These are phyloP conservation scores for Tadarida brasiliensis DNA, from an alignment of 2,797 vertebrate genomes.

Conservation along the genomic window DNA sequence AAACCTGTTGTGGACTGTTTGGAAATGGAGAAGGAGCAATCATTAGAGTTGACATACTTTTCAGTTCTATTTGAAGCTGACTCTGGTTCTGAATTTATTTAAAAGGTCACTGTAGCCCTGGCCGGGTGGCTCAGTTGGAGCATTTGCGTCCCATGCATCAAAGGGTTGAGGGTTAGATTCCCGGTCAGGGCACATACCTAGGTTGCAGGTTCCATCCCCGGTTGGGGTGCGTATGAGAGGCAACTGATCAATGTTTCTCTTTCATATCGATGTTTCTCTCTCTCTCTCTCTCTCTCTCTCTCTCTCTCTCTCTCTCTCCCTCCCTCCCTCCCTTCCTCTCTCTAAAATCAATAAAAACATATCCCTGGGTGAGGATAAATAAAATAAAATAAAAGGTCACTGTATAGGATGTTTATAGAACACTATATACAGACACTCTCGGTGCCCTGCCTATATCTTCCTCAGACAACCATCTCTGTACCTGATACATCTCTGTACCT, in stretches of 20 bases:
- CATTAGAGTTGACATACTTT: background rate
- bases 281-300: background rate
- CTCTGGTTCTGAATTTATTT: constrained; percentile 65
- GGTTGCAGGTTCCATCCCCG: background rate
- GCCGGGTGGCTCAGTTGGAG: background rate
- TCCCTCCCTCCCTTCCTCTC: background rate
- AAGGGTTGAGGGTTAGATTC: background rate
- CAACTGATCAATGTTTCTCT: background rate
- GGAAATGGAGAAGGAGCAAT: background rate
- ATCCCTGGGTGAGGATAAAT: background rate
- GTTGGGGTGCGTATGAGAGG: background rate
- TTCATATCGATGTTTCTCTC: background rate
- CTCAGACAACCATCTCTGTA: background rate
- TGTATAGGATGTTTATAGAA: constrained; percentile 30
- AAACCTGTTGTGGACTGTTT: background rate
- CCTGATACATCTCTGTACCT: background rate
- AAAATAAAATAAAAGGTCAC: constrained; percentile 8
- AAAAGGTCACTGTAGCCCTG: constrained; percentile 37
- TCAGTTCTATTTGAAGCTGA: constrained; percentile 18
- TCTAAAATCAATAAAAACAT: background rate
- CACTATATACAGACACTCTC: constrained; percentile 21
- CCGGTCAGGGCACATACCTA: background rate
- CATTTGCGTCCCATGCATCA: background rate
- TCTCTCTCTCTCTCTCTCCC: background rate
- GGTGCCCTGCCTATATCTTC: background rate